Percentiles rank a stretch among this genome's conserved stretches.
These are phyloP conservation scores for Sebastes steindachneri DNA, from an alignment of 2,797 vertebrate genomes.

Conservation along the genomic window DNA sequence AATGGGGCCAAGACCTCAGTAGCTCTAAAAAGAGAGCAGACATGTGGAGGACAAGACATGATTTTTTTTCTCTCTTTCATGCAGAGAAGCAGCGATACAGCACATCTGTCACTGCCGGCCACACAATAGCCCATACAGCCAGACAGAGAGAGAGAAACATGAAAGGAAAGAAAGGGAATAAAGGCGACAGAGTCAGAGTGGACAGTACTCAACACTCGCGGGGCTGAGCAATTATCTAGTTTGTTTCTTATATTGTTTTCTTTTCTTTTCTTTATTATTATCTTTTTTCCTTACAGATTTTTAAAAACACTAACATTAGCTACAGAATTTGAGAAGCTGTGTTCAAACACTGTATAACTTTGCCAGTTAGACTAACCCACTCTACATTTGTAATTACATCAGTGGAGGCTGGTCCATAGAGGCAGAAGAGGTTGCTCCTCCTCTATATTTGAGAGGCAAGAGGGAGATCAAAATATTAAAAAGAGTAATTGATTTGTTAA, in stretches of 20 bases:
- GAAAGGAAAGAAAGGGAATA: conserved; percentile 34
- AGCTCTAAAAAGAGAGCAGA: conserved; percentile 96
- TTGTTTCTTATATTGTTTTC: neutral
- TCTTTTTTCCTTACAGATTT: neutral
- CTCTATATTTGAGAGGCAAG: too few relatives aligned
- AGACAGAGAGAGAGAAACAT: conserved; percentile 35
- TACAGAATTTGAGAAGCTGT: neutral
- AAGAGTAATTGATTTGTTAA: too few relatives aligned
- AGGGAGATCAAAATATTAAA: too few relatives aligned
- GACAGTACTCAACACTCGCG: conserved; percentile 1
- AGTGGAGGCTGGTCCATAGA: too few relatives aligned
- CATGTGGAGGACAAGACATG: conserved; percentile 96
- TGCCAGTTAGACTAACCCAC: neutral
- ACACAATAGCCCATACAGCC: conserved; percentile 87
- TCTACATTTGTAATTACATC: neutral
- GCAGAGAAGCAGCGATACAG: conserved; percentile 92
- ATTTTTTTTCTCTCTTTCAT: conserved; percentile 85
- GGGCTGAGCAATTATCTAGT: neutral
- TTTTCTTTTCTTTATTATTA: neutral
- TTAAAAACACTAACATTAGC: neutral
- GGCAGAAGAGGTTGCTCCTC: too few relatives aligned
- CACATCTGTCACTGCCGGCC: conserved; percentile 94
- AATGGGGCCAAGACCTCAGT: conserved; percentile 98
- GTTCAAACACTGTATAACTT: neutral
- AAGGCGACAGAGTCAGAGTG: conserved; percentile 20